Percentiles rank a stretch among this genome's conserved stretches.
phyloP scores from a whole-genome alignment of 2,888 invertebrate species.

The Lysandra bellargus region DNA sequence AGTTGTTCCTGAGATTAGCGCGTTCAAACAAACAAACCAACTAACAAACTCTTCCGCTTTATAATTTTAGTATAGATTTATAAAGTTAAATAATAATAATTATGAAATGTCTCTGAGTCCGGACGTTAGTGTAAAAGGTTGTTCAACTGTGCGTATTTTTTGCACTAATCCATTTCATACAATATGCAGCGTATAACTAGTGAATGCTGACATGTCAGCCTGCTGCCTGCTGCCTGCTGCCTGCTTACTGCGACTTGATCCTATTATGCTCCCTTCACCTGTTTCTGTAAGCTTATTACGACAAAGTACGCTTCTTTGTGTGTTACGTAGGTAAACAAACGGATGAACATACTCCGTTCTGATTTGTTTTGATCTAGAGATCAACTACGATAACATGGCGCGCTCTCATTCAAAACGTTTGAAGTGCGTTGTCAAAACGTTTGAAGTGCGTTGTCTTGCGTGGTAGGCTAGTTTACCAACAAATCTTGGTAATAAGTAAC shows the following conservation, averaged over 20 bases:
- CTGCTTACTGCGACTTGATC: constrained; percentile 14
- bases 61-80: too few relatives aligned
- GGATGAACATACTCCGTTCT: not conserved
- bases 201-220: not conserved
- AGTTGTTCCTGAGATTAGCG: too few relatives aligned
- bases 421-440: too few relatives aligned
- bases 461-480: too few relatives aligned
- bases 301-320: not conserved
- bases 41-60: too few relatives aligned
- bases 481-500: too few relatives aligned
- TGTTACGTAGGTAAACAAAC: not conserved
- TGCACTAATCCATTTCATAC: not conserved
- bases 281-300: constrained; percentile 24
- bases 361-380: not conserved
- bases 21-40: too few relatives aligned
- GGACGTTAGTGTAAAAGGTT: not conserved
- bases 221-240: not conserved
- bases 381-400: too few relatives aligned
- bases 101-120: too few relatives aligned
- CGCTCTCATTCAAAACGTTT: too few relatives aligned
- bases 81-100: too few relatives aligned
- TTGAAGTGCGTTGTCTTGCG: too few relatives aligned
- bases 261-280: constrained; percentile 24
- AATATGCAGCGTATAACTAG: not conserved
- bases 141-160: constrained; percentile 2